These are phyloP conservation scores for Lagenorhynchus albirostris DNA, from an alignment of 2,113 vertebrate species.

Conservation along the genomic window DNA sequence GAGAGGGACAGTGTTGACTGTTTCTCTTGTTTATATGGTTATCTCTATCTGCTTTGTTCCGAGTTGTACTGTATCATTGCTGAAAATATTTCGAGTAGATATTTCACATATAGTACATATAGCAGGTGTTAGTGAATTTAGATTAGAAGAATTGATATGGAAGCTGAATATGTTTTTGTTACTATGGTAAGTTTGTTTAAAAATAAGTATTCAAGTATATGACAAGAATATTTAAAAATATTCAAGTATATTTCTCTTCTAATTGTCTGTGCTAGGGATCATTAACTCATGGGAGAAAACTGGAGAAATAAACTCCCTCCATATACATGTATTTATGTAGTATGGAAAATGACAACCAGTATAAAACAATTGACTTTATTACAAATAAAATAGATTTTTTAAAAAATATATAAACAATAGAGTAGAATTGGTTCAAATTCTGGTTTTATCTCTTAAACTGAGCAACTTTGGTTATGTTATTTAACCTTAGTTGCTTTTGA, in stretches of 20 bases:
- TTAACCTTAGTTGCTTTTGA: slow-evolving; percentile 30
- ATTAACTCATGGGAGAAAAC: not conserved
- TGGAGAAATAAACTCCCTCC: not conserved
- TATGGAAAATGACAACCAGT: slow-evolving; percentile 17
- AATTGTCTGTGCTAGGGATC: not conserved
- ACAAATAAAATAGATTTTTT: not conserved
- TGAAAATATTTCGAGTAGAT: slow-evolving; percentile 22
- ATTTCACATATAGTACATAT: not conserved
- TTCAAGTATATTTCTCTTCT: not conserved
- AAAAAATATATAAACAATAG: not conserved
- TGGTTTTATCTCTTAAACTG: not conserved
- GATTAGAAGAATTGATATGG: not conserved
- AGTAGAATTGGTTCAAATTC: not conserved
- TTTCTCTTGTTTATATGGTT: slow-evolving; percentile 32
- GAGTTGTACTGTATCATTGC: not conserved
- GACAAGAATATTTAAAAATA: too few species aligned
- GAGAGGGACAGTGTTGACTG: not conserved
- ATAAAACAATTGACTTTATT: slow-evolving; percentile 21
- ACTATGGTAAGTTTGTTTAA: slow-evolving; percentile 13
- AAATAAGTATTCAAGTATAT: not conserved
- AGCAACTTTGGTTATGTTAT: not conserved
- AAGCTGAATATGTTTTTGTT: slow-evolving; percentile 26
- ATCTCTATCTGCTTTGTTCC: slow-evolving; percentile 13
- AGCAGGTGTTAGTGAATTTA: slow-evolving; percentile 38
- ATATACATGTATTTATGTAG: not conserved